Evolutionary conservation across 2,888 invertebrate species (phyloP), one percentile per base, ranked within the genome.

Genomic region (Zelleria hepariella): DNA sequence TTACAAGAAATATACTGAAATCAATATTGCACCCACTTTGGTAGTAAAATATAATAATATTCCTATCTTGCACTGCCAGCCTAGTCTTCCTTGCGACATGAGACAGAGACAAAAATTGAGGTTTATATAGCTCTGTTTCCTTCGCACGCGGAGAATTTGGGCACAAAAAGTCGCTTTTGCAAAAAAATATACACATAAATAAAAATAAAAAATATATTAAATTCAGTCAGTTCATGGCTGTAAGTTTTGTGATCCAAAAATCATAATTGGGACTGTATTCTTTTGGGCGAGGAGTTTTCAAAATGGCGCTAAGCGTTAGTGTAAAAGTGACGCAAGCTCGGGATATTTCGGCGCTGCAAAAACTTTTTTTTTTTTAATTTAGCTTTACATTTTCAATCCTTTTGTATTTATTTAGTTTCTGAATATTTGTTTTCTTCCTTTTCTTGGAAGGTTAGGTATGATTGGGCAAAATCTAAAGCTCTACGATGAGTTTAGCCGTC

Each of bases 231-330:
- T n/a, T n/a, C n/a, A n/a, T n/a, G n/a, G n/a, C n/a, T n/a, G n/a
- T n/a, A 15, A 15, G 10, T 10, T 15, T 26, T 26, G 5, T 26
- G 26, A 42, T 18, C 8, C 49, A 60, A 58, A 48, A 42, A 59
- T 27, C 48, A 60, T 58, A 63, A 59, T 57, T 64, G 58, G 60
- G 49, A 60, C 59, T n/a, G 23, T 10, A 51, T 59, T 58, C 57
- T 58, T 60, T 64, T 63, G 70, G 65, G 70, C 71, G 78, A 75
- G 73, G 74, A 73, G 80, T 82, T 83, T 68, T 21, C 82, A 85
- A 85, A 77, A 84, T 85, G 85, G 85, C 85, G 74, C 58, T 42
- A 10, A 42, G 15, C 10, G 15, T 42, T 42, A n/a, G 32, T 42
- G 15, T 42, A 42, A 42, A 42, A 42, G 32, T 42, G 32, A 42